phyloP scores from a whole-genome alignment of 2,888 invertebrate genomes.

The Drosophila testacea region DNA sequence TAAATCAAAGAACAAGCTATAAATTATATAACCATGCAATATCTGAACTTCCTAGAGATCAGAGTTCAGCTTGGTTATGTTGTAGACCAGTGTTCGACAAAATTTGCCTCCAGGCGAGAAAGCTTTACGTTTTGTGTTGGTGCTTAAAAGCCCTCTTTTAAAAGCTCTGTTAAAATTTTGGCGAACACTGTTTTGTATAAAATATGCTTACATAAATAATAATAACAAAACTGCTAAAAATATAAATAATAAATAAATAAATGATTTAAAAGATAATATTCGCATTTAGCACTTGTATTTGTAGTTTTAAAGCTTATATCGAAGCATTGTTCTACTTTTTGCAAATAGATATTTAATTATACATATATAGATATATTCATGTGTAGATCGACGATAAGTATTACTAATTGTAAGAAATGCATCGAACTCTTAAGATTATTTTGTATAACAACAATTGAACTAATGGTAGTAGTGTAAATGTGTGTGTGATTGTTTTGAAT shows the following conservation, averaged over 20 bases:
- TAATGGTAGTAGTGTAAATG: constrained; percentile 47
- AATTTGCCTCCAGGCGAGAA: no score
- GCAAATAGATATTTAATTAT: constrained; percentile 10
- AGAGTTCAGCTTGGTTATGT: constrained; percentile 1
- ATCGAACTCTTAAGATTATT: constrained; percentile 58
- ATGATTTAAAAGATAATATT: constrained; percentile 9
- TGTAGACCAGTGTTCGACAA: no score
- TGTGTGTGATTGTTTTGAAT: constrained; percentile 34
- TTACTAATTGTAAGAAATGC: constrained; percentile 51
- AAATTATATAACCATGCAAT: constrained; percentile 35
- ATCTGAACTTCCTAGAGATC: constrained; percentile 15
- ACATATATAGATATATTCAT: constrained; percentile 12
- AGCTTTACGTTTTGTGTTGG: no score
- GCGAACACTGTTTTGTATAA: not conserved
- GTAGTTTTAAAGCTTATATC: constrained; percentile 34
- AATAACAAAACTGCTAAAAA: constrained; percentile 5
- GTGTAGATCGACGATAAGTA: constrained; percentile 25
- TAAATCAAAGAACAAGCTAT: constrained; percentile 9
- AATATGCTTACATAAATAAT: constrained; percentile 2
- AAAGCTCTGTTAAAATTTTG: no score
- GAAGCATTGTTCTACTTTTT: constrained; percentile 37
- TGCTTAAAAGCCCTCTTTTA: no score
- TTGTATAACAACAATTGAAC: constrained; percentile 35
- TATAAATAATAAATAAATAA: constrained; percentile 9
- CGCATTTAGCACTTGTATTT: constrained; percentile 33